These are phyloP conservation scores for Labia minor DNA, from an alignment of 2,888 invertebrate genomes.

Conservation along the genomic window DNA sequence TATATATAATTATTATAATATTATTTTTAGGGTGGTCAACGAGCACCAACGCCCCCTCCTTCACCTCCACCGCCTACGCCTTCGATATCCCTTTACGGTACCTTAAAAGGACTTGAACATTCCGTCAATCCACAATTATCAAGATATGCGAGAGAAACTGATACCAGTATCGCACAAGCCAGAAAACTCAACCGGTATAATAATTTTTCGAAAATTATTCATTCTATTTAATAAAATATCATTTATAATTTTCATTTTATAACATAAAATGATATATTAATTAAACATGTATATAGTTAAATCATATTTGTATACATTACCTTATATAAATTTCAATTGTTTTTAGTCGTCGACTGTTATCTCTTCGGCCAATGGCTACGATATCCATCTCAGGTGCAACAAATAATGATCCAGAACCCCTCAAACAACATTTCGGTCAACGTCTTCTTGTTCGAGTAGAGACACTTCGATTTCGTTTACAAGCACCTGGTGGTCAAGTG, in stretches of 20 bases:
- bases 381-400: not conserved
- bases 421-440: conserved; percentile 76
- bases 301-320: too few species aligned
- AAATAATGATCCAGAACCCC: conserved; percentile 31
- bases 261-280: too few species aligned
- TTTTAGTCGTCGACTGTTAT: not conserved
- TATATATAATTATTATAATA: too few species aligned
- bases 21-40: conserved; percentile 24
- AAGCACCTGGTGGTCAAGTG: conserved; percentile 67
- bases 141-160: conserved; percentile 83
- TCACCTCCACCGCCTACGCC: conserved; percentile 25
- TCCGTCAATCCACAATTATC: conserved; percentile 87
- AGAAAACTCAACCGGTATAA: conserved; percentile 64
- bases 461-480: conserved; percentile 70
- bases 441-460: conserved; percentile 74
- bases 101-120: conserved; percentile 76
- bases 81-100: conserved; percentile 51
- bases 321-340: too few species aligned
- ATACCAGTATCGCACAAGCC: conserved; percentile 69
- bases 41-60: conserved; percentile 39
- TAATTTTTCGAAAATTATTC: conserved; percentile 71
- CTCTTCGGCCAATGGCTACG: not conserved
- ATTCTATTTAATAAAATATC: conserved; percentile 53
- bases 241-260: conserved; percentile 19
- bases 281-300: too few species aligned